Base-by-base conservation (phyloP, 2,797 vertebrate genomes). In the Sebastes dallii region DNA sequence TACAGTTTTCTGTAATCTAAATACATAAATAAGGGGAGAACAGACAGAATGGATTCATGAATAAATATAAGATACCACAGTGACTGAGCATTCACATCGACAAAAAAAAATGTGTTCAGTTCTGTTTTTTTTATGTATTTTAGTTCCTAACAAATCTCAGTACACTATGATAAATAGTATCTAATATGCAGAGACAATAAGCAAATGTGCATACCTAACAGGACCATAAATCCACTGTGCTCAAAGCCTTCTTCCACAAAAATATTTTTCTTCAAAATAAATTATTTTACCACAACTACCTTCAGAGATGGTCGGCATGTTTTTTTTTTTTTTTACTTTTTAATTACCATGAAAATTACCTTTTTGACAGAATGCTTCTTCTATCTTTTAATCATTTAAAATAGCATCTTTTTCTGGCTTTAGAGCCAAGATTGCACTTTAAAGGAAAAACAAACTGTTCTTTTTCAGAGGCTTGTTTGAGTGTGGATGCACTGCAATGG, bases 51-150 rank as follows among this genome's bases (percentile, higher is more conserved):
- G 55, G 65, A 77, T 78, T 88, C 78, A 91, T 88, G 85, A 89
- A 90, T 90, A 89, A 91, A 86, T 77, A 89, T 77, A 78, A 85
- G 65, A 72, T 61, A 62, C 62, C 29, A 42, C 66, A 73, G 74
- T 68, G 39, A 73, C 64, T 65, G 62, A 73, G 70, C 39, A 55
- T 74, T 79, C 34, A 65, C 59, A 74, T 11, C n/a, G 65, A 67
- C 66, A 72, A 75, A 32, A 78, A 66, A 66, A 67, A 5, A 16
- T n/a, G 46, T 66, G 22, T 70, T 74, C n/a, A 77, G 10, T 78
- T 79, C 30, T 66, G 24, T 42, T 24, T 66, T 59, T 67, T 27
- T 27, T 8, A 54, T 4, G 29, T 39, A 20, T 69, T 82, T 77
- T 75, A 20, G 60, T 60, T 81, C 34, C 6, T 24, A 58, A 71